These are phyloP conservation scores for Augochlora pura DNA, from an alignment of 1,140 invertebrate genomes.

Conservation along the genomic window DNA sequence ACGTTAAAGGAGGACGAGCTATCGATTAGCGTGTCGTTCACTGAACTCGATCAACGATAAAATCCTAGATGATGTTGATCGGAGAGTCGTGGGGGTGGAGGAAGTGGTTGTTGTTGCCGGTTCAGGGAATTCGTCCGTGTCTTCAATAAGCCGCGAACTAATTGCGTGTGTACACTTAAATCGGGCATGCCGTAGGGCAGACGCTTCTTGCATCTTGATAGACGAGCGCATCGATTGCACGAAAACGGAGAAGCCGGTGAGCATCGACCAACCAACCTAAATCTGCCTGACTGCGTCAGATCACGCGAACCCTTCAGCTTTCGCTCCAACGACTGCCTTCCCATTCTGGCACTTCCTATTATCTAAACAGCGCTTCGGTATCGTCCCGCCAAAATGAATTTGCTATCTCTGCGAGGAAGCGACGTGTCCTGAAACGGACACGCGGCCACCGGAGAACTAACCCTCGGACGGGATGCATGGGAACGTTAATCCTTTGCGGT, in stretches of 20 bases:
- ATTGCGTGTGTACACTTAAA: conserved; percentile 40
- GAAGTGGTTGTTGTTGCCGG: neutral
- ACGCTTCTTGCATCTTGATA: conserved; percentile 62
- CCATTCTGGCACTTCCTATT: conserved; percentile 45
- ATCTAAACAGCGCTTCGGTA: conserved; percentile 62
- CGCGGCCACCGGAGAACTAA: neutral
- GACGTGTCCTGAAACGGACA: neutral
- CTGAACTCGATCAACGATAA: too few relatives aligned
- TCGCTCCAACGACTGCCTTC: conserved; percentile 38
- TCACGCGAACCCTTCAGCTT: conserved; percentile 66
- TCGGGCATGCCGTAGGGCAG: neutral
- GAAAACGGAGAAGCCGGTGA: conserved; percentile 53
- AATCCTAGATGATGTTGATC: too few relatives aligned
- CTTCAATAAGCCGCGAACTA: conserved; percentile 2
- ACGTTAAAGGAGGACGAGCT: too few relatives aligned
- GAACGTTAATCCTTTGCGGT: too few relatives aligned
- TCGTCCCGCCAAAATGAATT: conserved; percentile 51
- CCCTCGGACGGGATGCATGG: neutral
- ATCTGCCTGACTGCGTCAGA: conserved; percentile 64
- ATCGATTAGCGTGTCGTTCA: too few relatives aligned
- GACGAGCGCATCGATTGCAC: conserved; percentile 66
- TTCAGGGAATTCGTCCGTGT: neutral
- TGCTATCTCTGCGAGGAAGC: neutral
- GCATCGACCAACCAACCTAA: conserved; percentile 71
- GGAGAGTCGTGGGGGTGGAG: too few relatives aligned